Conservation (phyloP, 2,113 vertebrate genomes). For the Zosterops borbonicus region DNA sequence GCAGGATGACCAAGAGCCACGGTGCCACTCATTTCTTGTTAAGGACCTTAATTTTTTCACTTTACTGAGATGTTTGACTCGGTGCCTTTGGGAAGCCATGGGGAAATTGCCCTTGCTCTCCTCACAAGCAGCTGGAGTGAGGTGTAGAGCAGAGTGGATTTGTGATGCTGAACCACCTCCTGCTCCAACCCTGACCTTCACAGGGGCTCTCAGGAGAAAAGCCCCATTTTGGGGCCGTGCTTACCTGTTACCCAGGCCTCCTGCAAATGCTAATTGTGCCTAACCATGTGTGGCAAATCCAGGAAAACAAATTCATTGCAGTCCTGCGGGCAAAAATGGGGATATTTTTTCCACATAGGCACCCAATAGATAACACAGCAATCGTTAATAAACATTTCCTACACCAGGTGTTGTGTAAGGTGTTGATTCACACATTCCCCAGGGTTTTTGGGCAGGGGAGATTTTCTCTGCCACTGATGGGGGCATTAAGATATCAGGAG, state of each 20-base stretch:
- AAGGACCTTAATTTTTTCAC: not conserved
- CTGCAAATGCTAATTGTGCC: not conserved
- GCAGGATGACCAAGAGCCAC: not conserved
- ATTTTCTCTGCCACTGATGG: not conserved
- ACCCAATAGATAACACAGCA: not conserved
- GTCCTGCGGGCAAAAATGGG: not conserved
- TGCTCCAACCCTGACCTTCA: not conserved
- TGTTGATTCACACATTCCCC: not conserved
- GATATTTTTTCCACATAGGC: not conserved
- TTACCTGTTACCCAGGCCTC: not conserved
- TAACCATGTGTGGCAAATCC: not conserved
- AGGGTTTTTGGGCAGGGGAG: not conserved
- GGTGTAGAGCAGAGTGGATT: rapidly evolving
- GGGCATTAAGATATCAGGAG: not conserved
- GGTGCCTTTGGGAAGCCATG: not conserved
- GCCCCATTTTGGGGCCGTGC: not conserved
- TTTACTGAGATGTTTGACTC: not conserved
- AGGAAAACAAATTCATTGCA: not conserved
- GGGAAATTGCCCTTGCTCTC: not conserved
- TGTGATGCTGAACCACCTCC: rapidly evolving
- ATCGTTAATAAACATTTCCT: not conserved
- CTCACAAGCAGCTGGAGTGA: not conserved
- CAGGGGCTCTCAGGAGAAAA: not conserved
- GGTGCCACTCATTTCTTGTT: not conserved
- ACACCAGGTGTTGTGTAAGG: not conserved